Evolutionary conservation across 2,113 vertebrate genomes (phyloP), one percentile per base, ranked within the genome.

Genomic region (Pluvialis apricaria): DNA sequence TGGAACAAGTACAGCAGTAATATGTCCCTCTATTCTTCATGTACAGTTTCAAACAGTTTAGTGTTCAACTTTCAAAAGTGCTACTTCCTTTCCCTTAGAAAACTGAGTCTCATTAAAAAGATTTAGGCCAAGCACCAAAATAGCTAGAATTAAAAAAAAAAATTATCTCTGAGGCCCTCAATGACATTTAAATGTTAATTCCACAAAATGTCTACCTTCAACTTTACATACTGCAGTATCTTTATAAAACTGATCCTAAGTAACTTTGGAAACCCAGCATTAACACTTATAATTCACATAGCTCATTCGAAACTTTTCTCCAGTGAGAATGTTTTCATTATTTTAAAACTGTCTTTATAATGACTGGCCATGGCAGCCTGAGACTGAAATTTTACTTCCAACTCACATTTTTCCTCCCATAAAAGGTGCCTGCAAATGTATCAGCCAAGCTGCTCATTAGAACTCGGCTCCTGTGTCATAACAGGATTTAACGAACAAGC

Each of bases 321-420:
- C 64, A 68, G 5, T 44, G 26, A 80, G 64, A 83, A 81, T 4
- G 1, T 36, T 81, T 92, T 34, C 54, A 40, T 70, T 76, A 40
- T 40, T 87, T 87, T 86, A 65, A 54, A 90, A 38, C 18, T 72
- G 14, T 25, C 76, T 81, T 82, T 75, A 52, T 24, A 87, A 86
- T 13, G 64, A 72, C 49, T 57, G 55, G 68, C 44, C 60, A 51
- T 38, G 44, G 40, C 64, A 91, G 72, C 72, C 66, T 45, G 40
- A 94, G 61, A 85, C 51, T 62, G 77, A 86, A 85, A 68, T 85
- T 88, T 77, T 73, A 86, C 71, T 95, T 96, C 75, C 55, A 73
- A 62, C 29, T 82, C 72, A 9, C 11, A 20, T 77, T 89, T 42
- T 70, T 64, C 58, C 26, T 75, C n/a, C 42, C 26, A 36, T 70